Percentiles rank a stretch among this genome's conserved stretches.
These are phyloP conservation scores for Aricia agestis DNA, from an alignment of 1,140 invertebrate genomes.

Conservation along the genomic window DNA sequence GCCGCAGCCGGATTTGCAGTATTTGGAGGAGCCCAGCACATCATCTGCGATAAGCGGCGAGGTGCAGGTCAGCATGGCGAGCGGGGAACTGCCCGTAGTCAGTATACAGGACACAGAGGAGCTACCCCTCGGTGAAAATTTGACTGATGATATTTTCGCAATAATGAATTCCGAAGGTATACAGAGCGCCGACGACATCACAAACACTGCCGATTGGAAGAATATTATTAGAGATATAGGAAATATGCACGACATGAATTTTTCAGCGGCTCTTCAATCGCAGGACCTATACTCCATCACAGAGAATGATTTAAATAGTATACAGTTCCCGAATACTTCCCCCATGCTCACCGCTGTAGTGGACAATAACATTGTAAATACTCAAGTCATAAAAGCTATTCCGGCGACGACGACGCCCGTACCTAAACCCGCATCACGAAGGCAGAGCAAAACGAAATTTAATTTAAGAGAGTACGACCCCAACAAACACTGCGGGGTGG, in stretches of 20 bases:
- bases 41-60: constrained; percentile 52
- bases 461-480: constrained; percentile 86
- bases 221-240: constrained; percentile 71
- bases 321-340: constrained; percentile 57
- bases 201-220: constrained; percentile 67
- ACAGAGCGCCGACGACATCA: constrained; percentile 66
- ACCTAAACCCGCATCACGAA: constrained; percentile 64
- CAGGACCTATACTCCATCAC: constrained; percentile 56
- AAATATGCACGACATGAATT: constrained; percentile 66
- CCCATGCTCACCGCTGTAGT: constrained; percentile 50
- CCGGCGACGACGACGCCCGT: constrained; percentile 47
- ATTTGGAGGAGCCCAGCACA: constrained; percentile 63
- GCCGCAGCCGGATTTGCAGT: constrained; percentile 64
- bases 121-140: constrained; percentile 62
- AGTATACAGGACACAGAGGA: constrained; percentile 72
- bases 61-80: constrained; percentile 64
- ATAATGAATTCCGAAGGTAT: constrained; percentile 74
- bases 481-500: constrained; percentile 88
- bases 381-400: constrained; percentile 48
- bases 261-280: constrained; percentile 49
- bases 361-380: constrained; percentile 46
- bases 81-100: constrained; percentile 67
- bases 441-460: constrained; percentile 78
- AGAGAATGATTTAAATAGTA: constrained; percentile 51
- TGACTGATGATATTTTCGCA: constrained; percentile 69